Base-by-base conservation (phyloP, 2,797 vertebrate species). In the Bufotes viridis region DNA sequence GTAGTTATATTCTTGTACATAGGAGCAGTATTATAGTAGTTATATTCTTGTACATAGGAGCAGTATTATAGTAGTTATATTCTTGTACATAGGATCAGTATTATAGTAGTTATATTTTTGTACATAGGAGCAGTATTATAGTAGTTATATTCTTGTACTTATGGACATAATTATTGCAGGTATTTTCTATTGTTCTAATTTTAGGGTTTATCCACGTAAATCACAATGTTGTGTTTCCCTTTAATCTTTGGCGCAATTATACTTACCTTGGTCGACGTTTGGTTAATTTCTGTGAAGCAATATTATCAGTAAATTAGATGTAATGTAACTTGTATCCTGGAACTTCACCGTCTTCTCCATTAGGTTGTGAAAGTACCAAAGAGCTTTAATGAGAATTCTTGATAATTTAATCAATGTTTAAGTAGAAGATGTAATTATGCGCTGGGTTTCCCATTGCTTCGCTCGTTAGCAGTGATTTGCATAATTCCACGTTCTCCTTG, bases 331-430 rank as follows among this genome's bases (percentile, higher is more conserved):
- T 10, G 65, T 84, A 86, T 78, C 24, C 80, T 78, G 20, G 53
- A 76, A 72, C 61, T 81, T 81, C 26, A 89, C 51, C 49, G 34
- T 86, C 34, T 82, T 70, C 42, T 82, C 79, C 78, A 82, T 89
- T 82, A 86, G 80, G 76, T 34, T 82, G 72, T 58, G 49, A 65
- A 61, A 86, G 69, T 78, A 82, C 79, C 86, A 86, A 86, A 83
- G 61, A 26, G 78, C 26, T 86, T 78, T 89, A 89, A 89, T 89
- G 84, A 89, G 88, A 82, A 84, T 86, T 75, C 79, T 82, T 51
- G 88, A 83, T 89, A 89, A 89, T 86, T 86, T 89, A 86, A 89
- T 89, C 84, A 86, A 79, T 82, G 88, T 55, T 86, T 82, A 86
- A 89, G 84, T 53, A 86, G 67, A 79, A 82, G 86, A 86, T 86